These are phyloP conservation scores for Ispidina picta DNA, from an alignment of 2,797 vertebrate genomes.

Conservation along the genomic window DNA sequence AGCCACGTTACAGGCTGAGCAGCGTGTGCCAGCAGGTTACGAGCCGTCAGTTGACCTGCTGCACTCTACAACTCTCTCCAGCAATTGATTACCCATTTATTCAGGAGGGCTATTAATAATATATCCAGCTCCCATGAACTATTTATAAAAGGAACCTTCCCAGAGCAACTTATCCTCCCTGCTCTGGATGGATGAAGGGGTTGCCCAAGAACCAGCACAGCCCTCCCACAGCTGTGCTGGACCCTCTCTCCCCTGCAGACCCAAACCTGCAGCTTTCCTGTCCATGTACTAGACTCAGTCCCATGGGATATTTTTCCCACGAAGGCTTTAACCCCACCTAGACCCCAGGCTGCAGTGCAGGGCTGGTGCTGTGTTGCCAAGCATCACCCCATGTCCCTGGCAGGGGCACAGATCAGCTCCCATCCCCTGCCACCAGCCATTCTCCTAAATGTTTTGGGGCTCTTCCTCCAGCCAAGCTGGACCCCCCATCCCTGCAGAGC, in stretches of 20 bases:
- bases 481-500: conserved; percentile 77
- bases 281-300: accelerated
- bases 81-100: conserved; percentile 56
- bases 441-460: neutral
- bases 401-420: accelerated
- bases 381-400: accelerated
- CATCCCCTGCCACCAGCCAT: neutral
- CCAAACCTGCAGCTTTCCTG: neutral
- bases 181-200: neutral
- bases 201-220: neutral
- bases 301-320: accelerated
- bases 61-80: conserved; percentile 47
- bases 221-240: accelerated
- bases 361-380: accelerated
- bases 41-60: conserved; percentile 42
- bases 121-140: conserved; percentile 35
- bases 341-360: neutral
- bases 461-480: conserved; percentile 82
- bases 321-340: accelerated
- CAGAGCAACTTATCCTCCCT: neutral
- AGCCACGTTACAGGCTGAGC: neutral
- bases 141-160: conserved; percentile 38
- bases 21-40: accelerated
- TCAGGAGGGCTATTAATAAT: conserved; percentile 56
- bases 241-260: accelerated